Conservation (phyloP, 1,140 invertebrate genomes). For the Aphaenogaster floridana region DNA sequence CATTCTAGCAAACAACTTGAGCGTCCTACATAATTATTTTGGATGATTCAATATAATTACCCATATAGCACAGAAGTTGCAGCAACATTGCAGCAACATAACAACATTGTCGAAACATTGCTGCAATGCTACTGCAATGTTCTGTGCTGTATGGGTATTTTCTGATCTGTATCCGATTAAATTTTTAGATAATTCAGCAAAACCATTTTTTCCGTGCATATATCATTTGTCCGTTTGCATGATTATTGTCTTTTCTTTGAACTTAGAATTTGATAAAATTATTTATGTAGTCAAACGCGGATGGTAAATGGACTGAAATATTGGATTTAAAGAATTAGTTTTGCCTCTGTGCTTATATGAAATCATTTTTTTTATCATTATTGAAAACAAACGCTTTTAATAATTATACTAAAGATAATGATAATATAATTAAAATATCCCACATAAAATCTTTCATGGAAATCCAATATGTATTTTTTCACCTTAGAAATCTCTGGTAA, state of each 20-base stretch:
- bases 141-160: too few relatives aligned
- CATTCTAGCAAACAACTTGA: too few relatives aligned
- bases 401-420: background rate
- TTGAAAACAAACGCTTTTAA: background rate
- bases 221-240: background rate
- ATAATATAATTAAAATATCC: background rate
- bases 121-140: too few relatives aligned
- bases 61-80: too few relatives aligned
- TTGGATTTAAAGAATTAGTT: background rate
- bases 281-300: background rate
- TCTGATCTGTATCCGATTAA: too few relatives aligned
- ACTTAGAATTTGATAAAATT: slow-evolving; percentile 17
- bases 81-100: too few relatives aligned
- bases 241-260: background rate
- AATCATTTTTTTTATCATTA: background rate
- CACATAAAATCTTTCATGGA: background rate
- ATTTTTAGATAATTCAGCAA: too few relatives aligned
- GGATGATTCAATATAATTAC: background rate
- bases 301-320: background rate
- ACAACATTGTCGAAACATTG: too few relatives aligned
- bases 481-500: background rate
- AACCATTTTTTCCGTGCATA: too few relatives aligned
- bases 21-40: too few relatives aligned
- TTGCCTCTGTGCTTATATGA: background rate
- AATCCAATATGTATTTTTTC: background rate